Base-by-base conservation (phyloP, 2,113 vertebrate species). In the Takifugu bimaculatus region DNA sequence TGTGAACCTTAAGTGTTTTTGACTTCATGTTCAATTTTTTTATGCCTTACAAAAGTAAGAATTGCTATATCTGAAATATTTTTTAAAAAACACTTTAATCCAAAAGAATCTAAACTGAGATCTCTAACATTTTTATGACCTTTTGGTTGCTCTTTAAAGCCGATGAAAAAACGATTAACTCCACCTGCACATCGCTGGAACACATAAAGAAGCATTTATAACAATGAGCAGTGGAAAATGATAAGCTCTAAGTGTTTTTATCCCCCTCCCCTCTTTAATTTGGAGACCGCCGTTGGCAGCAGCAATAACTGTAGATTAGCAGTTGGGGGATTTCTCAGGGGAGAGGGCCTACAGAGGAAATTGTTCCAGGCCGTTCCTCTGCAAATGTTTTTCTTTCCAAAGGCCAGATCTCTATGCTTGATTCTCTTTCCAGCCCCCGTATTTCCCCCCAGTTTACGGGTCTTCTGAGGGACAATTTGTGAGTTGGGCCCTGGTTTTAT, bases 301-400 rank as follows among this genome's bases (percentile, higher is more conserved):
- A 79, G 90, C 88, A 92, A 92, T 92, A 92, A 91, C 89, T 80
- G 86, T 84, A 87, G 89, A 92, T 92, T 91, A 91, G 87, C 80
- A 83, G 83, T 78, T 65, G 83, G 85, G 85, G 85, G 78, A 88
- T 89, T 89, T 91, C 90, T 90, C 90, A 59, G 53, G 90, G 88
- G 91, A 91, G 57, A 26, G 53, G 72, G 67, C 75, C 80, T 82
- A 81, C 71, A 48, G 72, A 79, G 79, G 80, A 85, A 88, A 84
- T 83, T 65, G 81, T 90, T 88, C 85, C 82, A 81, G 73, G 81
- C 74, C 49, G 35, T 75, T 86, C 82, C 75, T 88, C 71, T 13
- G 70, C 84, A 89, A 89, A 90, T 83, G 86, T 84, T 87, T 79
- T 86, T 77, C 78, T 88, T 91, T 91, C 83, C 80, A 86, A 88